Conservation (phyloP, 92 coral and sea anemone genomes). For the Zoanthus sociatus region DNA sequence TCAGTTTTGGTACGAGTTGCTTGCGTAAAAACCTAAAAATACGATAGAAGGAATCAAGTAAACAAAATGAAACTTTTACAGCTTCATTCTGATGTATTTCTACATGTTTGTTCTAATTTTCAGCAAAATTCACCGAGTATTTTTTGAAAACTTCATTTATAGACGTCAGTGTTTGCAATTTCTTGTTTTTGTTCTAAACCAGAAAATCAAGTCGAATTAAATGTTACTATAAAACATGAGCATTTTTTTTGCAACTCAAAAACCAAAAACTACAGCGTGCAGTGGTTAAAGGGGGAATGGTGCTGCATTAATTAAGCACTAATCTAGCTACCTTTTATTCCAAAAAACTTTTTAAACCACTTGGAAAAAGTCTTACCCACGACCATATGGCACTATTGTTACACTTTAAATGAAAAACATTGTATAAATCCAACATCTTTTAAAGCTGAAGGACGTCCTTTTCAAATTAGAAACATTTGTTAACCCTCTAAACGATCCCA, state of each 20-base stretch:
- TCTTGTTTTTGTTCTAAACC: background rate
- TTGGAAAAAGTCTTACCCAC: background rate
- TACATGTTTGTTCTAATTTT: background rate
- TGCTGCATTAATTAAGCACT: constrained; percentile 30
- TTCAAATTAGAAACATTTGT: background rate
- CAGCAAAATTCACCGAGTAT: background rate
- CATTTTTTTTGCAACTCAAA: background rate
- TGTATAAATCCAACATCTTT: constrained; percentile 28
- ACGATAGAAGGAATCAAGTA: constrained; percentile 1
- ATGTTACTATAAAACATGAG: background rate
- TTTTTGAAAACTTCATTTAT: background rate
- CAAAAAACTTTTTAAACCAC: constrained; percentile 27
- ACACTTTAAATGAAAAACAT: background rate
- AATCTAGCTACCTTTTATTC: constrained; percentile 13
- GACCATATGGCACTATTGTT: constrained; percentile 25
- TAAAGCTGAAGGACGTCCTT: background rate
- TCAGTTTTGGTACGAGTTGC: background rate
- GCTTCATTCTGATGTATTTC: background rate
- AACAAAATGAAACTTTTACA: background rate
- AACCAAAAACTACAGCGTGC: constrained; percentile 28
- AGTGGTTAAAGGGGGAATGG: constrained; percentile 37
- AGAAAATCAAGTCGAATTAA: constrained; percentile 17
- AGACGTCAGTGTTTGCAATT: background rate
- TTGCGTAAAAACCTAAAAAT: constrained; percentile 18
- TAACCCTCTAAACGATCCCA: background rate